phyloP scores from a whole-genome alignment of 2,888 invertebrate species.

The Andrena chrysosceles region DNA sequence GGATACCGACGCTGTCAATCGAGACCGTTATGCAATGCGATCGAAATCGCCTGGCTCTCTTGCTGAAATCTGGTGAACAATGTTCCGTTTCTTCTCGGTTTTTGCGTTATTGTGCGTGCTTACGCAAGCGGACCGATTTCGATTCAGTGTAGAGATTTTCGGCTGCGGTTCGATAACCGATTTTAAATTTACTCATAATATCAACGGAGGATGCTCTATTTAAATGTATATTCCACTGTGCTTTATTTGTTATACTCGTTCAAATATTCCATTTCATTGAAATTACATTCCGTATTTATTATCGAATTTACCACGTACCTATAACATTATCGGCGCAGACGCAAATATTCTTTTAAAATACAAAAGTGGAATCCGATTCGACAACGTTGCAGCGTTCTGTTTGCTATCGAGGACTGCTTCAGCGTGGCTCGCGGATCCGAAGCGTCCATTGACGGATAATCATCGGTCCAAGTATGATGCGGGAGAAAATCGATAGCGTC shows the following conservation, averaged over 20 bases:
- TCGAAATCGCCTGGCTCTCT: conserved; percentile 71
- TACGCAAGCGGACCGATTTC: conserved; percentile 4
- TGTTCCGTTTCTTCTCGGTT: conserved; percentile 26
- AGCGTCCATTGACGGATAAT: background rate
- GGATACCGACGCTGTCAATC: conserved; percentile 59
- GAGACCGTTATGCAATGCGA: conserved; percentile 72
- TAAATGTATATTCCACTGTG: too few relatives aligned
- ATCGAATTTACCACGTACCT: too few relatives aligned
- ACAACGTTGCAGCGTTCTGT: background rate
- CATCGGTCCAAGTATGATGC: background rate
- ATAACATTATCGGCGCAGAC: too few relatives aligned
- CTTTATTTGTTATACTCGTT: too few relatives aligned
- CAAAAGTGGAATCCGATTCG: background rate
- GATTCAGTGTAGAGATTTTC: background rate
- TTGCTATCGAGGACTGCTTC: too few relatives aligned
- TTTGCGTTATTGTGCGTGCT: background rate
- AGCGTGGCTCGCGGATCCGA: too few relatives aligned
- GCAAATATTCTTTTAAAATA: too few relatives aligned
- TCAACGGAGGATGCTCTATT: too few relatives aligned
- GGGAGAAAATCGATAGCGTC: conserved; percentile 16
- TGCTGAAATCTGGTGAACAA: conserved; percentile 68
- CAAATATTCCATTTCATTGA: too few relatives aligned
- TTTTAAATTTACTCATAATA: background rate
- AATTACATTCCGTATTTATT: too few relatives aligned
- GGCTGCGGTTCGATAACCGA: background rate